These are phyloP conservation scores for Cebus imitator DNA, from an alignment of 2,113 vertebrate species.

Conservation along the genomic window DNA sequence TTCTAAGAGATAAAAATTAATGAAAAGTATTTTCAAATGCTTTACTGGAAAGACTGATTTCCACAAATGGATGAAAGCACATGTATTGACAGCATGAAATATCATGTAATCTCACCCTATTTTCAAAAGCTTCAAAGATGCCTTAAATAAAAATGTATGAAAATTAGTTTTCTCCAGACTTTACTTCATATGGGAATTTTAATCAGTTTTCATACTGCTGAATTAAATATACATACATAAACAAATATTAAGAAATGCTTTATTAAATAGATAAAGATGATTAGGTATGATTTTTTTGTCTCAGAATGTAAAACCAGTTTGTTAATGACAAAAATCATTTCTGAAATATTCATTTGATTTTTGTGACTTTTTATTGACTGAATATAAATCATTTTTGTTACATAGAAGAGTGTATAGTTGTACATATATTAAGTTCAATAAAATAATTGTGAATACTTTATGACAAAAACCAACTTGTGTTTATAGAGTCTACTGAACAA, in stretches of 20 bases:
- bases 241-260: background rate
- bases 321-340: background rate
- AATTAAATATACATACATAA: background rate
- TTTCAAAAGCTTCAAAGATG: conserved; percentile 43
- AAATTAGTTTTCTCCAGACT: background rate
- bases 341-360: background rate
- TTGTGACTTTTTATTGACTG: background rate
- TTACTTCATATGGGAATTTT: conserved; percentile 32
- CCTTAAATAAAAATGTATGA: conserved; percentile 45
- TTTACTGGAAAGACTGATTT: conserved; percentile 19
- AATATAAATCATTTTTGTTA: background rate
- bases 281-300: background rate
- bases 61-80: background rate
- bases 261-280: background rate
- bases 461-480: background rate
- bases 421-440: background rate
- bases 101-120: background rate
- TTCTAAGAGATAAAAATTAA: conserved; percentile 39
- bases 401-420: background rate
- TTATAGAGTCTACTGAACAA: background rate
- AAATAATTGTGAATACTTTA: background rate
- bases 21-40: conserved; percentile 30
- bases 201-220: background rate
- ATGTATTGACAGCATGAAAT: background rate
- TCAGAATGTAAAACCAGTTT: background rate